Base-by-base conservation (phyloP, 2,888 invertebrate genomes). In the Harpalus rubripes region DNA sequence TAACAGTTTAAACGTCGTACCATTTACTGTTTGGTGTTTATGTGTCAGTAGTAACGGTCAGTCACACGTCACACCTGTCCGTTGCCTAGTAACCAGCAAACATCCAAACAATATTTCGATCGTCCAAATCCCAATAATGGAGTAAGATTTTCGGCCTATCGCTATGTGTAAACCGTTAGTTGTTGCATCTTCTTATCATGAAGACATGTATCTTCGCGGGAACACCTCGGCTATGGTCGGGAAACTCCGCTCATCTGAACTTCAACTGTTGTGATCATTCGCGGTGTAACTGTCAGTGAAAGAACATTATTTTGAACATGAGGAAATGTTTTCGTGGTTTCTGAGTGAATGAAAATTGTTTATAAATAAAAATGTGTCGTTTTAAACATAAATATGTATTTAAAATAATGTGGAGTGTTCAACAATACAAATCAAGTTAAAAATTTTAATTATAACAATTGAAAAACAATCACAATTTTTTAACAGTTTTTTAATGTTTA, bases 1-100 rank as follows among this genome's bases (percentile, higher is more conserved):
- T 44, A 10, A 74, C 44, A 41, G 44, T 74, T 74, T 44, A 16
- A 44, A 74, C 22, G n/a, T n/a, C 32, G 72, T 74, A 44, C 72
- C 72, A 74, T 74, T 74, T 74, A 44, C 44, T 18, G 72, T 74
- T 52, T 74, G 44, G 12, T 7, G 56, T 12, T 83, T 59, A 83
- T 83, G 83, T 83, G 83, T 83, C 83, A 83, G 83, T 83, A 83
- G 83, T 76, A 83, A 83, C 83, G 83, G 83, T 83, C 83, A 72
- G 15, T 72, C 59, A 76, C 83, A 83, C 83, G 15, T 72, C 59
- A 76, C 83, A 83, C 83, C 83, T 83, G 83, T 22, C 83, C 61
- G 83, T 41, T 76, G 74, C 76, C 59, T 61, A 56, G 44, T 61
- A 59, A 32, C 59, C 39, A 22, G n/a, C 18, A 26, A n/a, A 26